These are phyloP conservation scores for Kradibia gibbosae DNA, from an alignment of 1,140 invertebrate species.

Conservation along the genomic window DNA sequence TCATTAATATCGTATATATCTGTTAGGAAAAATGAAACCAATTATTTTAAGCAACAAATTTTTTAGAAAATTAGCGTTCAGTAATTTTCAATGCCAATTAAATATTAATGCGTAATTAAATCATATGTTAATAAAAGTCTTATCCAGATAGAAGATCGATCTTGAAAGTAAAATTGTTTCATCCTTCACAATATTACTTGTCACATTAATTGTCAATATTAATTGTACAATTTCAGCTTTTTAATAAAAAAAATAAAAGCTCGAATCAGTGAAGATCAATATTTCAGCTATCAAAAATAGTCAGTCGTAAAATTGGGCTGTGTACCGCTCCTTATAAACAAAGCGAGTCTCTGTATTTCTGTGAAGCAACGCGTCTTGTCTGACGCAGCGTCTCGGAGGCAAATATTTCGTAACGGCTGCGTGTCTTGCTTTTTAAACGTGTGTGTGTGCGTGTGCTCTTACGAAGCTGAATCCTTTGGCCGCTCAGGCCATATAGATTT, in stretches of 20 bases:
- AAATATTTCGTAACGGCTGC: slow-evolving; percentile 31
- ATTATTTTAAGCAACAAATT: neutral
- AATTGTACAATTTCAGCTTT: too few relatives aligned
- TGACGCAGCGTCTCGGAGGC: neutral
- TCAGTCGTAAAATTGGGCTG: neutral
- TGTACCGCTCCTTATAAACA: neutral
- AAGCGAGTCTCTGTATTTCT: neutral
- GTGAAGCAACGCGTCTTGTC: neutral
- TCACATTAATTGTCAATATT: too few relatives aligned
- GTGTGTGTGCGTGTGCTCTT: neutral
- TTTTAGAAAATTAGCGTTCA: neutral
- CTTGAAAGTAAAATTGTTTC: too few relatives aligned
- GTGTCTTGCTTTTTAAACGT: neutral
- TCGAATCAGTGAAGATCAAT: too few relatives aligned
- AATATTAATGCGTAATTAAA: neutral
- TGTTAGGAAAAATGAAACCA: neutral
- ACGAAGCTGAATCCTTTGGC: slow-evolving; percentile 31
- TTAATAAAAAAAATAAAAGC: too few relatives aligned
- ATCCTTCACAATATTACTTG: too few relatives aligned
- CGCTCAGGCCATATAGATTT: neutral
- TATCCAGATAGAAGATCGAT: too few relatives aligned
- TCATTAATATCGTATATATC: neutral
- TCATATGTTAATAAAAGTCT: too few relatives aligned
- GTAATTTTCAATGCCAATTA: neutral
- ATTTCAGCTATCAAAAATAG: too few relatives aligned